These are phyloP conservation scores for Gymnodraco acuticeps DNA, from an alignment of 2,797 vertebrate genomes.

Conservation along the genomic window DNA sequence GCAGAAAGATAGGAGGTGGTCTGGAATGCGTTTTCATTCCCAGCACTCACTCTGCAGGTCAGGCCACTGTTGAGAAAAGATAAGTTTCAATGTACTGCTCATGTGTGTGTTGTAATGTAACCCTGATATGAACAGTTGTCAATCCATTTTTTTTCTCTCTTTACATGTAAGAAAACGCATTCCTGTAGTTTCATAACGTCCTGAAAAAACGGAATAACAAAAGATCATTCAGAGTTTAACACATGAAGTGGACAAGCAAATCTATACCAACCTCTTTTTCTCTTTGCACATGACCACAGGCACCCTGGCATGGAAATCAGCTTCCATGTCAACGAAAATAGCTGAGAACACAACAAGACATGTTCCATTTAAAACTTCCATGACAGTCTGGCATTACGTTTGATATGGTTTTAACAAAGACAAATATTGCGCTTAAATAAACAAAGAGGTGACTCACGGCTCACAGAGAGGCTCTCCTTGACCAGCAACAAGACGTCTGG, in stretches of 20 bases:
- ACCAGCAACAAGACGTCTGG: conserved; percentile 94
- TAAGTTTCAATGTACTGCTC: background rate
- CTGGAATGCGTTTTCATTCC: conserved; percentile 93
- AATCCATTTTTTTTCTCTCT: background rate
- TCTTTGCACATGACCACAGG: conserved; percentile 95
- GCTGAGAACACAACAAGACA: conserved; percentile 76
- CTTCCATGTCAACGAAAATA: conserved; percentile 89
- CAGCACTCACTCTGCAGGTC: conserved; percentile 95
- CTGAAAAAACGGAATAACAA: background rate
- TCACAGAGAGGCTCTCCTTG: conserved; percentile 90
- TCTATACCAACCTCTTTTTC: conserved; percentile 87
- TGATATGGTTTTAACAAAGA: background rate
- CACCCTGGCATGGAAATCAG: conserved; percentile 94
- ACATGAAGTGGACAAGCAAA: background rate
- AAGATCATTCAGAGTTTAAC: background rate
- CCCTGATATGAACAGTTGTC: background rate
- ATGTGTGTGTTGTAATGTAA: background rate
- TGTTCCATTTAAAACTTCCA: background rate
- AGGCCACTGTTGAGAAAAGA: conserved; percentile 85
- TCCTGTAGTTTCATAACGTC: background rate
- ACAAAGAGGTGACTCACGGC: conserved; percentile 87
- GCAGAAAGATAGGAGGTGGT: conserved; percentile 90
- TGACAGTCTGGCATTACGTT: background rate
- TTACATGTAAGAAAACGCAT: background rate
- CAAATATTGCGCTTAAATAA: background rate